Percentiles rank a stretch among this genome's conserved stretches.
Conservation (phyloP, 2,888 invertebrate species). For the Oscheius sp. region DNA sequence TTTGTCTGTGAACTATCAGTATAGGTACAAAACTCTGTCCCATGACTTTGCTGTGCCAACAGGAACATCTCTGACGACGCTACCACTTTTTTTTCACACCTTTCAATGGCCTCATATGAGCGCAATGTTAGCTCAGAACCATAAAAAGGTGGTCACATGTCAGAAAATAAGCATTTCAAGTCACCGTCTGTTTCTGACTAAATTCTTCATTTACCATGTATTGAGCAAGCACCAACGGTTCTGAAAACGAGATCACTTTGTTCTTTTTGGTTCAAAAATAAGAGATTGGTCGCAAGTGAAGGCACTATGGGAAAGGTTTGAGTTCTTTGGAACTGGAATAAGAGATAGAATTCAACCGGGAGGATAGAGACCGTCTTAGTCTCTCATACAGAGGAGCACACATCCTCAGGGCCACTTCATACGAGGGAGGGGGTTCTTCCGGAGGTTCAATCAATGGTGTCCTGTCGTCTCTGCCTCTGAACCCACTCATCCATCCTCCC, state of each 20-base stretch:
- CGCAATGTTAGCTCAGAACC: too few relatives aligned
- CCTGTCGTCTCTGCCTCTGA: conserved; percentile 35
- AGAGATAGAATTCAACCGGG: conserved; percentile 60
- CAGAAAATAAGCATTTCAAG: too few relatives aligned
- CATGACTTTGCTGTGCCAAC: too few relatives aligned
- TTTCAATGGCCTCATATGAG: too few relatives aligned
- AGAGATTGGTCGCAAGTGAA: conserved; percentile 11
- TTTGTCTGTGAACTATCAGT: too few relatives aligned
- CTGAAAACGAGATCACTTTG: background rate
- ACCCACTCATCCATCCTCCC: conserved; percentile 50
- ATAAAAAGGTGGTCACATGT: too few relatives aligned
- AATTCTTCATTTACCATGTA: conserved; percentile 5
- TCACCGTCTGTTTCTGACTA: too few relatives aligned
- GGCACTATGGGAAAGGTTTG: conserved; percentile 42
- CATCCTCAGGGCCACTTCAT: conserved; percentile 77
- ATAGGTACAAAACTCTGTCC: too few relatives aligned
- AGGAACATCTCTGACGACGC: too few relatives aligned
- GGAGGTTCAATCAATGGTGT: conserved; percentile 41
- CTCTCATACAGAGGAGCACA: conserved; percentile 73
- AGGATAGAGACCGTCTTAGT: conserved; percentile 57
- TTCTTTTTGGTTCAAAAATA: too few relatives aligned
- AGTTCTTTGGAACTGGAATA: conserved; percentile 64
- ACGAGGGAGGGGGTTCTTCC: conserved; percentile 69
- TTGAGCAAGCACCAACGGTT: conserved; percentile 27
- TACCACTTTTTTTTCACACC: too few relatives aligned